Evolutionary conservation across 2,888 invertebrate genomes (phyloP).

Genomic region (Acleris sparsana): DNA sequence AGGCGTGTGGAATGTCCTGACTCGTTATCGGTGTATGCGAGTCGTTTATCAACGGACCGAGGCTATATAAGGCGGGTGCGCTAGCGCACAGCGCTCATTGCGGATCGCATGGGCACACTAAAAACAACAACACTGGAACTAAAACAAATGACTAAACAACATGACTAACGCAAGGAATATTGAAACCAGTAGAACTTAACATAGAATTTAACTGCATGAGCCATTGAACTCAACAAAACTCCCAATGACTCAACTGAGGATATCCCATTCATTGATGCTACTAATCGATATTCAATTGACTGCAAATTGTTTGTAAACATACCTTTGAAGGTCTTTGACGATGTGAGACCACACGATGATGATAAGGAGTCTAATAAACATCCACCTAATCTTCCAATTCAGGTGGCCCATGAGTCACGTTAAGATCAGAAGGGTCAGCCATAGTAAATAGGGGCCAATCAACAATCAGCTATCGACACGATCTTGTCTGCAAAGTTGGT

Average conservation of each 20-base stretch:
- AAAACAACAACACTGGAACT: slow-evolving; percentile 47
- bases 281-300: slow-evolving; percentile 7
- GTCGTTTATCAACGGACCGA: slow-evolving; percentile 48
- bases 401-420: slow-evolving; percentile 12
- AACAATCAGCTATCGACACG: slow-evolving; percentile 14
- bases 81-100: slow-evolving; percentile 63
- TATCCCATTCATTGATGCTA: slow-evolving; percentile 20
- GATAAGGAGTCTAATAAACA: slow-evolving; percentile 18
- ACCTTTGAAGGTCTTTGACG: slow-evolving; percentile 12
- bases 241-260: slow-evolving; percentile 7
- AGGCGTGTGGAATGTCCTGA: neutral
- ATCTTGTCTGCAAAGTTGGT: slow-evolving; percentile 5
- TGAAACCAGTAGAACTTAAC: neutral
- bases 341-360: neutral
- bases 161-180: neutral
- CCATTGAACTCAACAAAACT: neutral
- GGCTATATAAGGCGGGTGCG: slow-evolving; percentile 61
- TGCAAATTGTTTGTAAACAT: slow-evolving; percentile 22
- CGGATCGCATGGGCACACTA: slow-evolving; percentile 78
- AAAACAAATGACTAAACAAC: slow-evolving; percentile 8
- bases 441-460: slow-evolving; percentile 12
- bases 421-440: slow-evolving; percentile 18
- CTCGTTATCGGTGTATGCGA: slow-evolving; percentile 29
- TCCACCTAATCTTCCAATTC: neutral
- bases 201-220: neutral